Evolutionary conservation across 1,140 invertebrate genomes (phyloP), one percentile per base, ranked within the genome.

Genomic region (Archivesica marissinica): DNA sequence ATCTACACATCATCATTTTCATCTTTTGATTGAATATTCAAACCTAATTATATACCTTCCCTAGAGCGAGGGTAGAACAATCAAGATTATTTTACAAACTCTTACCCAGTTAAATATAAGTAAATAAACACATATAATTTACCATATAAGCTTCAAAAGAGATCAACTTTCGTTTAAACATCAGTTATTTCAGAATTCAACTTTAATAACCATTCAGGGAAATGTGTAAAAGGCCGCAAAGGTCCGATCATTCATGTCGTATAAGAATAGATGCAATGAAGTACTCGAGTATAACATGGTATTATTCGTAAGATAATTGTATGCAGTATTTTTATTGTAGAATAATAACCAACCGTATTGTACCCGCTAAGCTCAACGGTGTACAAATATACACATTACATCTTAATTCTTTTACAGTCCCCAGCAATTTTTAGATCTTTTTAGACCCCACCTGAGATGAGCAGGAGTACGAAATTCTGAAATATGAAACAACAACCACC

Each of bases 121-220:
- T 52, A 52, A 35, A 64, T 64, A 64, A 64, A 64, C 38, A 35
- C 59, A 64, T 64, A 35, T 35, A 64, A 64, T 64, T 30, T 64
- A 30, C 38, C 59, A 15, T 20, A 64, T 7, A 64, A 33, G 9
- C 30, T 35, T 64, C 59, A 64, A 64, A 64, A 64, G 59, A 35
- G 28, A 64, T 64, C 33, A 64, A 64, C n/a, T n/a, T n/a, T n/a
- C n/a, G n/a, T n/a, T n/a, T n/a, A n/a, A n/a, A n/a, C n/a, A n/a
- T n/a, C n/a, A n/a, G n/a, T n/a, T n/a, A n/a, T n/a, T n/a, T n/a
- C n/a, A n/a, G n/a, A n/a, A n/a, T n/a, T n/a, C n/a, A n/a, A n/a
- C 59, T 64, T 64, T 64, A 64, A 64, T 25, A 35, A 25, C 59
- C 59, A 35, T 64, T 64, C 38, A 64, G 38, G 23, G 17, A n/a